Conservation (phyloP, 2,888 invertebrate genomes). For the Steinernema hermaphroditum region DNA sequence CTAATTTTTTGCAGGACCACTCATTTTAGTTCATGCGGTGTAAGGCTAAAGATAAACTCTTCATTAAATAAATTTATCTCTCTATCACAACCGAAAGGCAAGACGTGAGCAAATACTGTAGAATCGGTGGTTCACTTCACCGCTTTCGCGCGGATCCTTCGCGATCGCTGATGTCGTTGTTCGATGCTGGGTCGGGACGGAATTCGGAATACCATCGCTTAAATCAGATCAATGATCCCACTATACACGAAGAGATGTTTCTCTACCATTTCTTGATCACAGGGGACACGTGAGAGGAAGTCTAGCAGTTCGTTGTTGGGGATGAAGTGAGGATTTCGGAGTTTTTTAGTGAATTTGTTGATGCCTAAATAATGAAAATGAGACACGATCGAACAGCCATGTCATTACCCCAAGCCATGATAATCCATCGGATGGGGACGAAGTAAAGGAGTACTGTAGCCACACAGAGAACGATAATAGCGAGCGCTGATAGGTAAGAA, state of each 20-base stretch:
- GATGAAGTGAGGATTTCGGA: conserved; percentile 87
- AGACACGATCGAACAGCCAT: too few relatives aligned
- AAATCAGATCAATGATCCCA: too few relatives aligned
- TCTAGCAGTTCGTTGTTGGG: conserved; percentile 96
- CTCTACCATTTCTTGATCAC: conserved; percentile 83
- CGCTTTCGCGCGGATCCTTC: neutral
- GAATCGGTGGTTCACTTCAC: neutral
- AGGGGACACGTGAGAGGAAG: conserved; percentile 88
- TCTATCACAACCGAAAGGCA: conserved; percentile 12
- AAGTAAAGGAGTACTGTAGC: conserved; percentile 82
- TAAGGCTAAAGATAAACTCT: too few relatives aligned
- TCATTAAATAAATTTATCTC: neutral
- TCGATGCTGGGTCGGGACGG: neutral
- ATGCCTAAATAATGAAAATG: too few relatives aligned
- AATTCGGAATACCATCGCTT: conserved; percentile 7
- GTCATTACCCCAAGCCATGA: conserved; percentile 84
- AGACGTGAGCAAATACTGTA: neutral
- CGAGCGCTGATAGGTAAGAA: conserved; percentile 90
- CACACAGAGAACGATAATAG: conserved; percentile 78
- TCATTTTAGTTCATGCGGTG: too few relatives aligned
- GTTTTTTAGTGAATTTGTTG: conserved; percentile 91
- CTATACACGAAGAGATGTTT: too few relatives aligned
- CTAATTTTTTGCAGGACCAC: too few relatives aligned
- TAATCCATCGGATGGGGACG: conserved; percentile 83
- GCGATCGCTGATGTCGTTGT: neutral